Percentiles rank a stretch among this genome's conserved stretches.
Evolutionary conservation across 2,113 vertebrate species (phyloP).

Genomic region (Psophia crepitans): DNA sequence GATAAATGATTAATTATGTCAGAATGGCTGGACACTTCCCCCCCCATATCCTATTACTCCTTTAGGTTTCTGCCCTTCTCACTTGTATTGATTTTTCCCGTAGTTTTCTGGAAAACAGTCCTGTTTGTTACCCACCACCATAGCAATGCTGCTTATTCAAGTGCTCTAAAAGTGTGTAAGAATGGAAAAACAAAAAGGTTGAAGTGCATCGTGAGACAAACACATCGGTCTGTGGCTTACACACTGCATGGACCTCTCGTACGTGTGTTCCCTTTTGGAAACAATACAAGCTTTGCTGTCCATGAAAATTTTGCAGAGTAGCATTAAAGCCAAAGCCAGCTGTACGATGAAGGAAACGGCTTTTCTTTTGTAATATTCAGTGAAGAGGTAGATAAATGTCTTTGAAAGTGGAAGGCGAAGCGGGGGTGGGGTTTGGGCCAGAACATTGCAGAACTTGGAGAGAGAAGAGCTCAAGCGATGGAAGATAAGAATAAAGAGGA

Average conservation of each 20-base stretch:
- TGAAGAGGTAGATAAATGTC: neutral
- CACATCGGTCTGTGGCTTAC: accelerated
- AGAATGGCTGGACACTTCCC: neutral
- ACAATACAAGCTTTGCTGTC: neutral
- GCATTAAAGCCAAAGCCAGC: neutral
- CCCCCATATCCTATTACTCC: neutral
- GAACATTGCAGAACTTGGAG: neutral
- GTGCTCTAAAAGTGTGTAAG: neutral
- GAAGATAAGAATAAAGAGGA: slow-evolving; percentile 35
- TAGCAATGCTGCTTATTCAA: accelerated
- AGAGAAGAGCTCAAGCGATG: neutral
- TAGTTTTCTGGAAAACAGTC: neutral
- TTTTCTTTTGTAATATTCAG: neutral
- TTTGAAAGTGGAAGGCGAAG: neutral
- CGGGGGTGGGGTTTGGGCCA: neutral
- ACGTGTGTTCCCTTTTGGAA: neutral
- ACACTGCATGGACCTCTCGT: accelerated
- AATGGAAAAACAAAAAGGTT: neutral
- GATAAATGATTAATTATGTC: neutral
- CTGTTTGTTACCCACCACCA: neutral
- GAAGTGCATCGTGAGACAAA: neutral
- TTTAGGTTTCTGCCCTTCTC: neutral
- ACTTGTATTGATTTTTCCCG: accelerated
- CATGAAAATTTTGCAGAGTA: neutral
- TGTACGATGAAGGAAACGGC: accelerated